Evolutionary conservation across 2,797 vertebrate genomes (phyloP).

Genomic region (Rachycentron canadum): DNA sequence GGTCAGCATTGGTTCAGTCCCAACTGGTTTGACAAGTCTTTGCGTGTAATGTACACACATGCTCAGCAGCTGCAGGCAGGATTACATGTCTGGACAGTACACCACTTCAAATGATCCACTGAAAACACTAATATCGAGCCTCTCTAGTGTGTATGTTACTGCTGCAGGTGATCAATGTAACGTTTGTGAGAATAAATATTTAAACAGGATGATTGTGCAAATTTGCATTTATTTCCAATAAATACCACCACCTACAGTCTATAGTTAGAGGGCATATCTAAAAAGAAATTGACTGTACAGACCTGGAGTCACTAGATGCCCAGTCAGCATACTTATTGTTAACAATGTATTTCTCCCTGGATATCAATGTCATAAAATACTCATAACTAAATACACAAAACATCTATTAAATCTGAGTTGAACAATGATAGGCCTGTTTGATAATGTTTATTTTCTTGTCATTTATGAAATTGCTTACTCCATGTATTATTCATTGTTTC

Average conservation of each 20-base stretch:
- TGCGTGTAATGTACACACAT: slow-evolving; percentile 34
- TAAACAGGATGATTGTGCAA: too few species aligned
- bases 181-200: neutral
- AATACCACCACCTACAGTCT: too few species aligned
- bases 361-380: neutral
- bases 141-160: neutral
- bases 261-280: too few species aligned
- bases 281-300: neutral
- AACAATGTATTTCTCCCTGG: neutral
- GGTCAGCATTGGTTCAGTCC: slow-evolving; percentile 49
- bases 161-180: neutral
- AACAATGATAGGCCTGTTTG: neutral
- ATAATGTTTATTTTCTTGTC: slow-evolving; percentile 2
- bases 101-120: slow-evolving; percentile 4
- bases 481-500: slow-evolving; percentile 29
- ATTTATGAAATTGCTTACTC: neutral
- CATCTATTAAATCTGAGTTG: neutral
- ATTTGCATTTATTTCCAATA: too few species aligned
- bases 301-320: neutral
- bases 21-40: slow-evolving; percentile 71
- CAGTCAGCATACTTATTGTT: neutral
- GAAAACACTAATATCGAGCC: neutral
- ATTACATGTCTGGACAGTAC: slow-evolving; percentile 6
- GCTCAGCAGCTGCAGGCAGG: slow-evolving; percentile 43
- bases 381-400: neutral